phyloP scores from a whole-genome alignment of 2,888 invertebrate species.

The Calephelis perditalis region DNA sequence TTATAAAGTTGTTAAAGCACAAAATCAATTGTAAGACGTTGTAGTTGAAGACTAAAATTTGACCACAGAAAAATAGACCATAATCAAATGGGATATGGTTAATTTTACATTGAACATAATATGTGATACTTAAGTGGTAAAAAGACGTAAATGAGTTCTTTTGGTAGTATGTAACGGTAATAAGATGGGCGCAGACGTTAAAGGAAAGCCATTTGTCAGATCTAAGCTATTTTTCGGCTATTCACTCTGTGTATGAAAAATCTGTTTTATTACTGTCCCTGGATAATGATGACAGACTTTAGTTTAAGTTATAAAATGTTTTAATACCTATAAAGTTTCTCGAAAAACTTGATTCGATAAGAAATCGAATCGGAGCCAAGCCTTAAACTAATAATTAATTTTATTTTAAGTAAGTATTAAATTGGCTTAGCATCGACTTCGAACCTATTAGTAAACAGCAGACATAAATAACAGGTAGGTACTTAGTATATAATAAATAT shows the following conservation, averaged over 20 bases:
- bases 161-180: slow-evolving; percentile 76
- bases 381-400: too few species aligned
- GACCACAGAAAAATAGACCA: slow-evolving; percentile 37
- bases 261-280: slow-evolving; percentile 69
- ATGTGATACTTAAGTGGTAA: slow-evolving; percentile 50
- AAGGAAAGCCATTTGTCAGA: slow-evolving; percentile 78
- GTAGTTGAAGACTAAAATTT: slow-evolving; percentile 38
- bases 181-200: slow-evolving; percentile 78
- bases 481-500: too few species aligned
- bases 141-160: slow-evolving; percentile 73
- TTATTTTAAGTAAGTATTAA: too few species aligned
- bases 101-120: slow-evolving; percentile 33
- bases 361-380: too few species aligned
- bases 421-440: too few species aligned
- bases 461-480: too few species aligned
- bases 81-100: slow-evolving; percentile 34
- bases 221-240: slow-evolving; percentile 73
- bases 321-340: too few species aligned
- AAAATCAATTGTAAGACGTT: slow-evolving; percentile 31
- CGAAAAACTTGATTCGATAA: too few species aligned
- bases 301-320: not conserved
- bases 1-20: slow-evolving; percentile 31
- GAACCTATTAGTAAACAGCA: too few species aligned
- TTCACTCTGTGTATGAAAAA: slow-evolving; percentile 70
- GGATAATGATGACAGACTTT: slow-evolving; percentile 57